Percentiles rank a stretch among this genome's conserved stretches.
These are phyloP conservation scores for Pygoscelis antarcticus DNA, from an alignment of 2,113 vertebrate species.

Conservation along the genomic window DNA sequence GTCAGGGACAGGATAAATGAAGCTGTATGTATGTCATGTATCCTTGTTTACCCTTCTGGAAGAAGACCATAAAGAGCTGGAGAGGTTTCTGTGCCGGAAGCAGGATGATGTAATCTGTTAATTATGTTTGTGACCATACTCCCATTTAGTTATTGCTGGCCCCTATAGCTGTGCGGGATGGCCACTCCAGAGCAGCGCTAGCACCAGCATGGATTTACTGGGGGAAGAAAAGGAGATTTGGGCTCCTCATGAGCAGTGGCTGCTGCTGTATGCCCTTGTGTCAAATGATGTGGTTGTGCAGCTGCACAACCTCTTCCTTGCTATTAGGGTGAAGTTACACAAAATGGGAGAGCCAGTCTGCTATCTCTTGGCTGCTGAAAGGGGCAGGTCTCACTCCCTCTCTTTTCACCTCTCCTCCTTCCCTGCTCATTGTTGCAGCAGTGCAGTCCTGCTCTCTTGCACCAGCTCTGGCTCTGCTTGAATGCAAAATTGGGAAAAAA, in stretches of 20 bases:
- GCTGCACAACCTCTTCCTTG: not conserved
- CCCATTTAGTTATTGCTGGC: not conserved
- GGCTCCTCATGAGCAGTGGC: not conserved
- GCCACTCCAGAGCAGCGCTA: not conserved
- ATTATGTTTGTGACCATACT: not conserved
- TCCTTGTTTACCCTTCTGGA: not conserved
- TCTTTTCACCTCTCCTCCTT: not conserved
- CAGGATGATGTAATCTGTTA: not conserved
- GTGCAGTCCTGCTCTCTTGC: not conserved
- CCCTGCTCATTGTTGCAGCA: not conserved
- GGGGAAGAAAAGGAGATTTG: not conserved
- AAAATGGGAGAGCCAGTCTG: not conserved
- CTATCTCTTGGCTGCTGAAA: not conserved
- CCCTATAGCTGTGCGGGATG: not conserved
- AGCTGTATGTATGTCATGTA: not conserved
- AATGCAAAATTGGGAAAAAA: not conserved
- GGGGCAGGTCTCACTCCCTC: rapidly evolving
- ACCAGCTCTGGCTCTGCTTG: not conserved
- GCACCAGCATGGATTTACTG: not conserved
- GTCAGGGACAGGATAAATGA: not conserved
- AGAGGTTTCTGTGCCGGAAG: not conserved
- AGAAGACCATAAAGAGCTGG: not conserved
- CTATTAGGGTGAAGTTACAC: not conserved
- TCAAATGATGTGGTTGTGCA: not conserved
- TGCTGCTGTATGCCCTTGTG: not conserved